Conservation (phyloP, 64 coral and sea anemone genomes). For the Actinia equina region DNA sequence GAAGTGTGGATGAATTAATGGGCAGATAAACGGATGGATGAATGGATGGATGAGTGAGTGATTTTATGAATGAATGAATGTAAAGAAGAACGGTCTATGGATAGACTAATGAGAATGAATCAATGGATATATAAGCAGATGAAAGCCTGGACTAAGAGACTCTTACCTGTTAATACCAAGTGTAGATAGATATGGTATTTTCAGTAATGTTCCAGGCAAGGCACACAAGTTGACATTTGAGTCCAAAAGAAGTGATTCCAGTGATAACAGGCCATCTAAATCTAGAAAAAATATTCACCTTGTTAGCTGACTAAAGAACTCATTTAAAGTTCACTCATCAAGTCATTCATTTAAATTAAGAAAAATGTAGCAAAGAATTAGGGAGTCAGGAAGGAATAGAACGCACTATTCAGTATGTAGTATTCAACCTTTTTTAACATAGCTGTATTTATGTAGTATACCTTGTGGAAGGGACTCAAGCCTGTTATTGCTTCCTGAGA, state of each 20-base stretch:
- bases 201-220: constrained; percentile 57
- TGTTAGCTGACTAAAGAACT: not conserved
- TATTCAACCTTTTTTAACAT: too few relatives aligned
- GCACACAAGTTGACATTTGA: constrained; percentile 42
- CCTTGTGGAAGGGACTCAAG: constrained; percentile 63
- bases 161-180: constrained; percentile 68
- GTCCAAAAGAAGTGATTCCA: constrained; percentile 66
- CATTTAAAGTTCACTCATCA: too few relatives aligned
- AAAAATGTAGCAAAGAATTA: too few relatives aligned
- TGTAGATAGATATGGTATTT: constrained; percentile 45
- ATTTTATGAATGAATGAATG: not conserved
- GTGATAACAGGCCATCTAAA: constrained; percentile 35
- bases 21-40: not conserved
- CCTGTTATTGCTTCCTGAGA: constrained; percentile 73
- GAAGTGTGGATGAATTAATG: not conserved
- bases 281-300: constrained; percentile 33
- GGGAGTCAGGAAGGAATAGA: too few relatives aligned
- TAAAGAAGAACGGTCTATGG: not conserved
- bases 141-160: not conserved
- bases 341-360: too few relatives aligned
- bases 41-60: not conserved
- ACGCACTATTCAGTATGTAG: too few relatives aligned
- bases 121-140: not conserved
- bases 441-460: too few relatives aligned
- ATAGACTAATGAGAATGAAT: not conserved